These are phyloP conservation scores for Tetragnatha versicolor DNA, from an alignment of 1,140 invertebrate species.

Conservation along the genomic window DNA sequence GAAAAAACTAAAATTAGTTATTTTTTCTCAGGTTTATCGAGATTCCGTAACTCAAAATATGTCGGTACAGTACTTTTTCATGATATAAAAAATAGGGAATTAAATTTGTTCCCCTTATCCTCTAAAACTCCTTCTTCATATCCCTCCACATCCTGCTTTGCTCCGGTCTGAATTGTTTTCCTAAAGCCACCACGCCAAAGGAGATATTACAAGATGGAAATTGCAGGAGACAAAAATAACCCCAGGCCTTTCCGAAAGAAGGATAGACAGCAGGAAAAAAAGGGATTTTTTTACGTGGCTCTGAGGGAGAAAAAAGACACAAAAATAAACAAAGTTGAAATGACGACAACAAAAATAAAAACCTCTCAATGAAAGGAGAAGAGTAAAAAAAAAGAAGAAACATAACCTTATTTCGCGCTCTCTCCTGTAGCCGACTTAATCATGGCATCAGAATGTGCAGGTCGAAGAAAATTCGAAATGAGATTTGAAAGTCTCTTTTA, in stretches of 20 bases:
- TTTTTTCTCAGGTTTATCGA: too few species aligned
- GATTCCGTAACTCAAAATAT: too few species aligned
- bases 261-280: conserved; percentile 5
- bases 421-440: neutral
- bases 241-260: neutral
- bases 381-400: too few species aligned
- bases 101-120: too few species aligned
- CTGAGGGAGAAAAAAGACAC: neutral
- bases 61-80: too few species aligned
- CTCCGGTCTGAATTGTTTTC: conserved; percentile 13
- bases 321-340: neutral
- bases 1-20: too few species aligned
- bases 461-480: conserved; percentile 26
- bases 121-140: neutral
- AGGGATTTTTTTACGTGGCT: conserved; percentile 8
- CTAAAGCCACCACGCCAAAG: conserved; percentile 8
- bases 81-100: too few species aligned
- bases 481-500: conserved; percentile 11
- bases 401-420: conserved; percentile 14
- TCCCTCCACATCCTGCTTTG: neutral
- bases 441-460: neutral
- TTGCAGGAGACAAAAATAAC: conserved; percentile 1
- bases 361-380: conserved; percentile 9
- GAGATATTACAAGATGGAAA: conserved; percentile 22
- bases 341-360: too few species aligned